A percentile compares a stretch with the other conserved stretches of the same genome.
phyloP scores from a whole-genome alignment of 2,797 vertebrate genomes.

The Epinephelus malabaricus region DNA sequence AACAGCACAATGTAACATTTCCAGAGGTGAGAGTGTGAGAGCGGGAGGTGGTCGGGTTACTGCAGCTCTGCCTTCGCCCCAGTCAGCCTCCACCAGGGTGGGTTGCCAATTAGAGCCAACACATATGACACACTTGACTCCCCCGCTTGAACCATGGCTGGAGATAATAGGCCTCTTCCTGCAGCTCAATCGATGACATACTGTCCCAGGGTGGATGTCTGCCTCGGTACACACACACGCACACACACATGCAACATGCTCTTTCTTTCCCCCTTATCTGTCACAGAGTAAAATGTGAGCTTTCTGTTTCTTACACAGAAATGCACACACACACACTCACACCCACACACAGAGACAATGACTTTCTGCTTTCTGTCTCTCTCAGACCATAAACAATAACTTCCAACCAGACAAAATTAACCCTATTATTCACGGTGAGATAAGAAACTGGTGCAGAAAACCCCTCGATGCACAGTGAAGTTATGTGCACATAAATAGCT shows the following conservation, averaged over 20 bases:
- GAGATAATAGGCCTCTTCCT: slow-evolving; percentile 86
- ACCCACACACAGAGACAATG: slow-evolving; percentile 12
- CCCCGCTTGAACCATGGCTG: slow-evolving; percentile 85
- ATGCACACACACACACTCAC: slow-evolving; percentile 30
- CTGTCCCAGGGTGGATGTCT: slow-evolving; percentile 82
- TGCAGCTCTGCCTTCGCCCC: slow-evolving; percentile 64
- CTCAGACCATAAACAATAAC: slow-evolving; percentile 22
- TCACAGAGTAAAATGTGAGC: slow-evolving; percentile 76
- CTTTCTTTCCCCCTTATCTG: slow-evolving; percentile 46
- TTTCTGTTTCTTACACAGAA: slow-evolving; percentile 58
- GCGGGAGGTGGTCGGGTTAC: slow-evolving; percentile 50
- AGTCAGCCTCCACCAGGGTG: slow-evolving; percentile 74
- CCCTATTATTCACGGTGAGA: slow-evolving; percentile 25
- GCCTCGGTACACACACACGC: slow-evolving; percentile 51
- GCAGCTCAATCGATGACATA: slow-evolving; percentile 84
- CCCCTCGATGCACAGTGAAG: slow-evolving; percentile 1
- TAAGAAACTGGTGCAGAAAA: slow-evolving; percentile 20
- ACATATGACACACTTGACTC: slow-evolving; percentile 87
- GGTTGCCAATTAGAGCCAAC: slow-evolving; percentile 86
- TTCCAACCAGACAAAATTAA: slow-evolving; percentile 13
- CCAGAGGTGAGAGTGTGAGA: slow-evolving; percentile 36
- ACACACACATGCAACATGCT: slow-evolving; percentile 29
- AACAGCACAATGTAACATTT: slow-evolving; percentile 53
- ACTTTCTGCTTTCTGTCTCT: slow-evolving; percentile 18
- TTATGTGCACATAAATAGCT: slow-evolving; percentile 2